Evolutionary conservation across 2,113 vertebrate genomes (phyloP), one percentile per base, ranked within the genome.

Genomic region (Baryphthengus martii): DNA sequence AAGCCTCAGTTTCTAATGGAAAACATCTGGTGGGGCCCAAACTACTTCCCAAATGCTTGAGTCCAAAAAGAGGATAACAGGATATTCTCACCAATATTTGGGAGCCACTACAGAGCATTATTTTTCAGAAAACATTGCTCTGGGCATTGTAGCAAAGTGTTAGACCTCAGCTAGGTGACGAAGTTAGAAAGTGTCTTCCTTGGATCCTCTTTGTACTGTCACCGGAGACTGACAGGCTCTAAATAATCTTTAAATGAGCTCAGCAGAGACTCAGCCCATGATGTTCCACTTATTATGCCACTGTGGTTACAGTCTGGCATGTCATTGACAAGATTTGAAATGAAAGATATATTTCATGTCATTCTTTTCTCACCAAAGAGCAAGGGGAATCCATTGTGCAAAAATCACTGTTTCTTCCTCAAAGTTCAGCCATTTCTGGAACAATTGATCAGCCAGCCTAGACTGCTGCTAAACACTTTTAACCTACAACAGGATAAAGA

Each of bases 11-110:
- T 86, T 74, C 55, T 81, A 90, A 87, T 78, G 68, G 76, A 39
- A 87, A 95, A 78, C 86, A 90, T 35, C 89, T 92, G 92, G 63
- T 62, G 56, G 39, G 80, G 50, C 76, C 87, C 65, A 86, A 40
- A 77, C 16, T 80, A 13, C 42, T 90, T 70, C 75, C 55, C 76
- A 90, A 80, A 80, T 58, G 21, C 50, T 66, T n/a, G 42, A 39
- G 42, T 55, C 63, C 55, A 31, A 10, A 40, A 59, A 45, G 23
- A 5, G 23, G 20, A 63, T 33, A 79, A 14, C 35, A 76, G 63
- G 42, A 63, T 7, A 42, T 26, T 67, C 59, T 63, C 59, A 55
- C 5, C 10, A 67, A 10, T 31, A 13, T 53, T 5, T 66, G 63
- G 26, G 63, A 82, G 45, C 37, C 5, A 6, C 63, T 90, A 21